Conservation (phyloP, 2,797 vertebrate genomes). For the Platyrinchus mystaceus region DNA sequence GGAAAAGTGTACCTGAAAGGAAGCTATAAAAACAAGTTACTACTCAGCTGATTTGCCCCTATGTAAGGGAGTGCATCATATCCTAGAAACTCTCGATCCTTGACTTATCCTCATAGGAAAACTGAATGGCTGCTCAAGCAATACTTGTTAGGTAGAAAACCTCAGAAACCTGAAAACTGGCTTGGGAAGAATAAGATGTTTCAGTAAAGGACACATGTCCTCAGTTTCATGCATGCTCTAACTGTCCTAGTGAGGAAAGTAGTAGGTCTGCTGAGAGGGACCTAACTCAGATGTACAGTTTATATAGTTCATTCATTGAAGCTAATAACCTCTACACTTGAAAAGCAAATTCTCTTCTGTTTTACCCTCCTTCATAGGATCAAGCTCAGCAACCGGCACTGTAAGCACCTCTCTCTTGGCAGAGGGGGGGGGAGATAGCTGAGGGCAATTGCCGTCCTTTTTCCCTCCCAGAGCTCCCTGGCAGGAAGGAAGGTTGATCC, state of each 20-base stretch:
- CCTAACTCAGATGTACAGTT: not conserved
- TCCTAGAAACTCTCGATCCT: not conserved
- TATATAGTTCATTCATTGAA: not conserved
- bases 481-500: not conserved
- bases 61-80: not conserved
- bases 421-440: not conserved
- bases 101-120: not conserved
- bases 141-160: not conserved
- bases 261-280: not conserved
- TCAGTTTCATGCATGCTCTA: not conserved
- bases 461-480: not conserved
- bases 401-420: not conserved
- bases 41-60: not conserved
- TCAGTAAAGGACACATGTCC: not conserved
- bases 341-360: not conserved
- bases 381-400: not conserved
- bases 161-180: not conserved
- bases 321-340: not conserved
- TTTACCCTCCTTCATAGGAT: not conserved
- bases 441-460: not conserved
- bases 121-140: not conserved
- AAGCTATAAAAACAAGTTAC: not conserved
- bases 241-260: not conserved
- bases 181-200: not conserved
- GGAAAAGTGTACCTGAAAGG: not conserved